Evolutionary conservation across 1,140 invertebrate genomes (phyloP).

Genomic region (Neodiprion fabricii): DNA sequence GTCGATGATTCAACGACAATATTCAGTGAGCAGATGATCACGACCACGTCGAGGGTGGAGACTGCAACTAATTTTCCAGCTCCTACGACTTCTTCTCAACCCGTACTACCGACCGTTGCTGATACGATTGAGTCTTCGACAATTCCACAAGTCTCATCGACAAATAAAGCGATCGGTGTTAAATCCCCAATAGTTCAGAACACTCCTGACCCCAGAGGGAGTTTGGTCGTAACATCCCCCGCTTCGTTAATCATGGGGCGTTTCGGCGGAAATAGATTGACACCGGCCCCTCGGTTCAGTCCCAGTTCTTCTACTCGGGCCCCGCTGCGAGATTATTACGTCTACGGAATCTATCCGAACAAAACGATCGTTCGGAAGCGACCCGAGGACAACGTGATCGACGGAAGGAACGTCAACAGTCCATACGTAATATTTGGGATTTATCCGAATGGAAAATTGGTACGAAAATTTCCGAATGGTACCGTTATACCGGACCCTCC

Average conservation of each 20-base stretch:
- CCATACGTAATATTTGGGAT: conserved; percentile 75
- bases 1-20: background rate
- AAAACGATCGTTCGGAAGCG: conserved; percentile 77
- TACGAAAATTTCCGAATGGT: conserved; percentile 76
- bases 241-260: conserved; percentile 48
- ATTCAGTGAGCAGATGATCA: background rate
- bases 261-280: conserved; percentile 50
- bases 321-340: conserved; percentile 71
- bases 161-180: too few relatives aligned
- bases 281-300: conserved; percentile 51
- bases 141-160: background rate
- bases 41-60: background rate
- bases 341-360: conserved; percentile 76
- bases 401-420: conserved; percentile 70
- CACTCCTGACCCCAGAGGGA: background rate
- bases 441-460: conserved; percentile 74
- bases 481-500: conserved; percentile 73
- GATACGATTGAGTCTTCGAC: background rate
- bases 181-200: background rate
- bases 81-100: background rate
- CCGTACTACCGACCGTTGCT: too few relatives aligned
- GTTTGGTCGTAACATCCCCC: conserved; percentile 15
- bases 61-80: background rate
- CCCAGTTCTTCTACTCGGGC: conserved; percentile 52
- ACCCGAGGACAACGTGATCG: conserved; percentile 69